Evolutionary conservation across 2,113 vertebrate genomes (phyloP).

Genomic region (Oreochromis niloticus): DNA sequence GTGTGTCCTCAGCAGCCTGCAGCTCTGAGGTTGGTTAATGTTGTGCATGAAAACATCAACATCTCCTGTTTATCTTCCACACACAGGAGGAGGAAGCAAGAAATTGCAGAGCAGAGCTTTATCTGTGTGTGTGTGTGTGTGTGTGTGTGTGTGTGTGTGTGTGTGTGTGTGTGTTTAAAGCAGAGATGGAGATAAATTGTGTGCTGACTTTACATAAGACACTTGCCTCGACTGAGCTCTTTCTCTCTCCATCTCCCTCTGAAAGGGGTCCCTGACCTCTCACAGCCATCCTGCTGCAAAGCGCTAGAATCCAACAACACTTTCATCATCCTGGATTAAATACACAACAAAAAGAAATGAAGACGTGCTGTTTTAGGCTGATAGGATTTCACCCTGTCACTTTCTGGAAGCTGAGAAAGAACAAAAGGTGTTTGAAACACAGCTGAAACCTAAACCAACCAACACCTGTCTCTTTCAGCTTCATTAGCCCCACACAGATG

Average conservation of each 20-base stretch:
- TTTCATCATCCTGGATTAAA: background rate
- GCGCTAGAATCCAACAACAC: background rate
- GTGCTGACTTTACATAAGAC: slow-evolving; percentile 36
- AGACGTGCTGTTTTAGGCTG: background rate
- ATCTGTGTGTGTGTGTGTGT: background rate
- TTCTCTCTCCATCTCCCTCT: slow-evolving; percentile 5
- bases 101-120: background rate
- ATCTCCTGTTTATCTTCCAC: slow-evolving; percentile 10
- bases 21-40: background rate
- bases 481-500: background rate
- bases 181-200: slow-evolving; percentile 17
- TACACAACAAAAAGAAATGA: background rate
- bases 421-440: background rate
- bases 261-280: slow-evolving; percentile 58
- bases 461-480: background rate
- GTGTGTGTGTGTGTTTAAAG: background rate
- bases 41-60: slow-evolving; percentile 22
- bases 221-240: slow-evolving; percentile 1
- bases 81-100: background rate
- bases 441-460: background rate
- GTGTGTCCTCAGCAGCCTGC: background rate
- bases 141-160: background rate
- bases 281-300: background rate
- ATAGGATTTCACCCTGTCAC: background rate
- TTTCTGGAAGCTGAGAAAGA: background rate